These are phyloP conservation scores for Perca fluviatilis DNA, from an alignment of 2,113 vertebrate species.

Conservation along the genomic window DNA sequence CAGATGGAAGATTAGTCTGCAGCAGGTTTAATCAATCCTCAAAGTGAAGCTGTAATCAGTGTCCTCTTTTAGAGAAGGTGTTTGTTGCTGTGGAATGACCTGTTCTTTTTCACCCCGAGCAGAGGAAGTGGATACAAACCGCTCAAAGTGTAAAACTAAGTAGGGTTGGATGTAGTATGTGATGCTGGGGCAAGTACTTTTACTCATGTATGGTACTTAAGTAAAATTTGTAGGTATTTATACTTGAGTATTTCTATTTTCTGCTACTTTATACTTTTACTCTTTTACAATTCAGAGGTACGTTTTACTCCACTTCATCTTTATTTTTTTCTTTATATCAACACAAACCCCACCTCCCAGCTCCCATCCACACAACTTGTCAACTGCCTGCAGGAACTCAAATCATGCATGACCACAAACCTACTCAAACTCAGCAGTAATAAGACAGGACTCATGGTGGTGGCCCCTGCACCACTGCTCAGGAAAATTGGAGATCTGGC, in stretches of 20 bases:
- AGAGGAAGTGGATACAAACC: background rate
- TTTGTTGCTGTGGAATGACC: background rate
- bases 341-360: too few relatives aligned
- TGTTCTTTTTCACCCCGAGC: background rate
- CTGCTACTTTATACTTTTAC: background rate
- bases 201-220: background rate
- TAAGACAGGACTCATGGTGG: too few relatives aligned
- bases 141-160: background rate
- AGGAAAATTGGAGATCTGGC: too few relatives aligned
- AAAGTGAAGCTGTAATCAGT: background rate
- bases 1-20: constrained; percentile 14
- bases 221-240: background rate
- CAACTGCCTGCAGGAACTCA: too few relatives aligned
- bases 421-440: too few relatives aligned
- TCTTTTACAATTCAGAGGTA: too few relatives aligned
- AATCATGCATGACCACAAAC: too few relatives aligned
- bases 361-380: too few relatives aligned
- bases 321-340: too few relatives aligned
- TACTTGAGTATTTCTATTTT: background rate
- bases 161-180: background rate
- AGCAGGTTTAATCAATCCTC: constrained; percentile 20
- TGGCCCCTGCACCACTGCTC: too few relatives aligned
- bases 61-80: background rate
- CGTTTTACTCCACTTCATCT: too few relatives aligned
- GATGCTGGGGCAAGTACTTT: background rate